Evolutionary conservation across 2,797 vertebrate species (phyloP).

Genomic region (Triplophysa bombifrons): DNA sequence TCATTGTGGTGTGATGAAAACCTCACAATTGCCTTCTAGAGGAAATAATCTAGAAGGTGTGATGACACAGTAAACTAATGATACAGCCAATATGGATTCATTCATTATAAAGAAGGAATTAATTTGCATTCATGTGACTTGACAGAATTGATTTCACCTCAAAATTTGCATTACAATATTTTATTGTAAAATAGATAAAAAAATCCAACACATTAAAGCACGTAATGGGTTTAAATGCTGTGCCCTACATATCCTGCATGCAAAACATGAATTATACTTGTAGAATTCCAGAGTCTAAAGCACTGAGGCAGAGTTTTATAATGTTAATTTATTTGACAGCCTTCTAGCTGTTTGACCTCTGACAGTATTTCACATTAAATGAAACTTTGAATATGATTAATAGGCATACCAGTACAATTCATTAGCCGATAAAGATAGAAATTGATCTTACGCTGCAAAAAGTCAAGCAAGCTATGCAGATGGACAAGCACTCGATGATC

Average conservation of each 20-base stretch:
- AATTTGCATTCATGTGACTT: not conserved
- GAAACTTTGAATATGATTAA: not conserved
- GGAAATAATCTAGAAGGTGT: not conserved
- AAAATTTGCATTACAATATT: not conserved
- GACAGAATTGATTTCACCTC: not conserved
- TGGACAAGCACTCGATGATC: too few relatives aligned
- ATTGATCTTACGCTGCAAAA: not conserved
- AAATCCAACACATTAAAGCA: not conserved
- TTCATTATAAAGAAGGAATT: not conserved
- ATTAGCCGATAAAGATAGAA: not conserved
- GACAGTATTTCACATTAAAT: not conserved
- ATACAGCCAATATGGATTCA: not conserved
- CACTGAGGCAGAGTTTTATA: not conserved
- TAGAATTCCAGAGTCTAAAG: not conserved
- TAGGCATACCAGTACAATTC: not conserved
- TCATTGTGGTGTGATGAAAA: not conserved
- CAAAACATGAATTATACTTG: not conserved
- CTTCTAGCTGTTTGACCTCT: constrained; percentile 13
- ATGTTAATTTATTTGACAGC: not conserved
- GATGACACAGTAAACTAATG: not conserved
- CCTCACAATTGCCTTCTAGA: not conserved
- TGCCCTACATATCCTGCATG: not conserved
- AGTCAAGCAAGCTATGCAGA: too few relatives aligned
- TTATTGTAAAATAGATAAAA: not conserved
- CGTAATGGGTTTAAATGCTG: not conserved